Base-by-base conservation (phyloP, 2,797 vertebrate species). In the Hypotaenidia philippensis region DNA sequence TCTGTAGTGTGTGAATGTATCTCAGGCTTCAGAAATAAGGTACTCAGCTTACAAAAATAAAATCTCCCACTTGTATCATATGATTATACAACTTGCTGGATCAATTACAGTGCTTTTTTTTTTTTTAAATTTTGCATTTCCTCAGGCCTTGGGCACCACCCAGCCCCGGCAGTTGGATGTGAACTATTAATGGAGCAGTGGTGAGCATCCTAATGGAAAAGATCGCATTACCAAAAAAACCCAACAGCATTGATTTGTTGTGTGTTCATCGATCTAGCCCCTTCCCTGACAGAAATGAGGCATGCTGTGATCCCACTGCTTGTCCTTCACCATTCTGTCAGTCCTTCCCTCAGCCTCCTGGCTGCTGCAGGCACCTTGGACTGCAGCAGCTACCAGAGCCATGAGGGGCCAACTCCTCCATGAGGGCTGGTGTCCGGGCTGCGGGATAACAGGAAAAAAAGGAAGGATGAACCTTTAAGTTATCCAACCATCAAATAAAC, bases 121-220 rank as follows among this genome's bases (percentile, higher is more conserved):
- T 40, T 47, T 70, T 50, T 89, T 85, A 29, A 15, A 89, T 93
- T 84, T 84, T 90, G 25, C 64, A 64, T 90, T 90, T 96, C 80
- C 74, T 89, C 80, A 44, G 83, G 81, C 85, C 59, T 83, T 57
- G 56, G 63, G 80, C 91, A 91, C 57, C 38, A 70, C 66, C 25
- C 72, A 82, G 78, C 47, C 65, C 52, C 38, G 70, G 60, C 2
- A 10, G 77, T 17, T 94, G 68, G 81, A 84, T 74, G 57, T 47
- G 55, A 77, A 86, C 91, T 94, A 69, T 87, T 93, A 95, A 93
- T 60, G 82, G 91, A 89, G 26, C 83, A 84, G 36, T 56, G 56
- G 74, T 69, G 68, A 95, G 60, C 88, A 84, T 77, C 70, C 90
- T 96, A 95, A 96, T 94, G 90, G 94, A 89, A 95, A 92, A 90